Evolutionary conservation across 2,113 vertebrate genomes (phyloP), one percentile per base, ranked within the genome.

Genomic region (Pholis gunnellus): DNA sequence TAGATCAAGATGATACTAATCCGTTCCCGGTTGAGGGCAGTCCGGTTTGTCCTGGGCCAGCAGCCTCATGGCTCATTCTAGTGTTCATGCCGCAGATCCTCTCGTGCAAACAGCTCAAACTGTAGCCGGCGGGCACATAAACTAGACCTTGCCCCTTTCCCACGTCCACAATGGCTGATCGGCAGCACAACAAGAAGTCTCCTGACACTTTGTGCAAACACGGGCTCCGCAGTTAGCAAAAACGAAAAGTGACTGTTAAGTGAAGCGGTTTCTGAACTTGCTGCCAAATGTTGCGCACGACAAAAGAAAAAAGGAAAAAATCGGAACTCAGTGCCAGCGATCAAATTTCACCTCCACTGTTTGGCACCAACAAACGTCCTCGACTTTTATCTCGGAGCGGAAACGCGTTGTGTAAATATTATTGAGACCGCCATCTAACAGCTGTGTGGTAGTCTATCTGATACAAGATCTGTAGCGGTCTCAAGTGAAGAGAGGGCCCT

Each of bases 41-140:
- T 54, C 52, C 17, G 56, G 6, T 75, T 1, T 60, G 42, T 61
- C 5, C 64, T 0, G 72, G 27, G 27, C 18, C 54, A 42, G 60
- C 75, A 48, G 73, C 76, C 66, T 83, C 90, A 71, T 79, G 83
- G 80, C 75, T 79, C 77, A 61, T 54, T 31, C 57, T 42, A 75
- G 5, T 0, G 52, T 46, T 34, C 63, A 68, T 22, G 14, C 75
- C 72, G 44, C 80, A 31, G 46, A 9, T 27, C 27, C 68, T 54
- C 64, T 79, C 66, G 72, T 52, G 44, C 20, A 64, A 0, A 0
- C 77, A 61, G 56, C 48, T 6, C 17, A 46, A 22, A 22, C 75
- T 72, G 81, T 4, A 52, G 56, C 61, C 60, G 42, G 65, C 27
- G 34, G 69, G 13, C 54, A 18, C 3, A 60, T 8, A 27, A 17